phyloP scores from a whole-genome alignment of 2,888 invertebrate species.

The Polyommatus iphigenia region DNA sequence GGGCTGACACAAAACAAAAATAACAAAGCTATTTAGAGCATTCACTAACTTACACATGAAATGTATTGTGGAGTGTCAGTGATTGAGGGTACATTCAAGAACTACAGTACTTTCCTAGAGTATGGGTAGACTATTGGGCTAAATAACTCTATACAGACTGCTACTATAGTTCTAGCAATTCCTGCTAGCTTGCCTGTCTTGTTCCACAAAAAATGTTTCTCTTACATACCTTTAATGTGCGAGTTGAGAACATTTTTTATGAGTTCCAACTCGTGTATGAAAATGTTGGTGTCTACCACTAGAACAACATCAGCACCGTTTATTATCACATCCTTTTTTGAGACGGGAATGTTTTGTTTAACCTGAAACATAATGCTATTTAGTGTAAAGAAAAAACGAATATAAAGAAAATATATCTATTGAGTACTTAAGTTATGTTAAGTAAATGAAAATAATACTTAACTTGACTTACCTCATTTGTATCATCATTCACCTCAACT shows the following conservation, averaged over 20 bases:
- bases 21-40: too few species aligned
- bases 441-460: background rate
- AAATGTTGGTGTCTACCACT: conserved; percentile 75
- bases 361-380: conserved; percentile 48
- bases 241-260: conserved; percentile 69
- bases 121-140: too few species aligned
- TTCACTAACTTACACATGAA: too few species aligned
- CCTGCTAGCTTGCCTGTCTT: background rate
- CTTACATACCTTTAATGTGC: conserved; percentile 64
- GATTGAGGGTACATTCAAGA: too few species aligned
- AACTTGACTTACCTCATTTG: conserved; percentile 54
- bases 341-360: conserved; percentile 47
- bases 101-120: too few species aligned
- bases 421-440: too few species aligned
- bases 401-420: background rate
- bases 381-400: too few species aligned
- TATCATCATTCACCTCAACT: conserved; percentile 49
- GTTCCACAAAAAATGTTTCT: conserved; percentile 5
- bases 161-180: too few species aligned
- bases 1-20: too few species aligned
- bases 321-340: conserved; percentile 48
- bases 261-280: conserved; percentile 69
- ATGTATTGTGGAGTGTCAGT: too few species aligned
- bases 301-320: conserved; percentile 57
- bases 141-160: too few species aligned